phyloP scores from a whole-genome alignment of 2,113 vertebrate genomes.

The Elephantulus edwardii region DNA sequence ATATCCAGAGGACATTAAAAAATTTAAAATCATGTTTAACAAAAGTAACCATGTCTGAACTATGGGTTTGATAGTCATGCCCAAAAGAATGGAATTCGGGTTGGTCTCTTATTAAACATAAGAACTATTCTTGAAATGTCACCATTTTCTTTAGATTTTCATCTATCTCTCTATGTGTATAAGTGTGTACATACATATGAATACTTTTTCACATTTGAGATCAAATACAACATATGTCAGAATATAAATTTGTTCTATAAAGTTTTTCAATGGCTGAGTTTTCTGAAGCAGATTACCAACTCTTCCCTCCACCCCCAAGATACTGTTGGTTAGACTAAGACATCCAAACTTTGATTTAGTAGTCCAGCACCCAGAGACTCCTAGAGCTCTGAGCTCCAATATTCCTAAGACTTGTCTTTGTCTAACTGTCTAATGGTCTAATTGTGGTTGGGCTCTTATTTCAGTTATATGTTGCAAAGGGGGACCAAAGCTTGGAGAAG shows the following conservation, averaged over 20 bases:
- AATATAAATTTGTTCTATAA: background rate
- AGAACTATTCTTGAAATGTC: background rate
- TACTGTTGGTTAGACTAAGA: background rate
- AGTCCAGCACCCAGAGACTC: background rate
- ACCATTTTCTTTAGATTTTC: background rate
- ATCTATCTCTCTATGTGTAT: background rate
- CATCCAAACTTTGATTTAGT: background rate
- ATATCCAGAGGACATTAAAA: background rate
- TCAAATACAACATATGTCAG: background rate
- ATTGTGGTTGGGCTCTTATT: background rate
- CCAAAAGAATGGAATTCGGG: background rate
- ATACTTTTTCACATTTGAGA: background rate
- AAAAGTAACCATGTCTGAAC: background rate
- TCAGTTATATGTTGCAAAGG: background rate
- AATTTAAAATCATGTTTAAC: constrained; percentile 5
- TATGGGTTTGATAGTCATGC: background rate
- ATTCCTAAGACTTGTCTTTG: background rate
- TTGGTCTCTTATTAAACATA: background rate
- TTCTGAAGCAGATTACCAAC: too few relatives aligned
- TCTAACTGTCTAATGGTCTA: background rate
- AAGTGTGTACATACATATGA: background rate
- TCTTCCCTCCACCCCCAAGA: too few relatives aligned
- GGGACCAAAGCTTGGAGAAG: too few relatives aligned
- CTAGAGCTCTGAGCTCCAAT: background rate
- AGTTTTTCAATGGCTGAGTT: too few relatives aligned